Evolutionary conservation across 2,888 invertebrate species (phyloP).

Genomic region (Nomada ruficornis): DNA sequence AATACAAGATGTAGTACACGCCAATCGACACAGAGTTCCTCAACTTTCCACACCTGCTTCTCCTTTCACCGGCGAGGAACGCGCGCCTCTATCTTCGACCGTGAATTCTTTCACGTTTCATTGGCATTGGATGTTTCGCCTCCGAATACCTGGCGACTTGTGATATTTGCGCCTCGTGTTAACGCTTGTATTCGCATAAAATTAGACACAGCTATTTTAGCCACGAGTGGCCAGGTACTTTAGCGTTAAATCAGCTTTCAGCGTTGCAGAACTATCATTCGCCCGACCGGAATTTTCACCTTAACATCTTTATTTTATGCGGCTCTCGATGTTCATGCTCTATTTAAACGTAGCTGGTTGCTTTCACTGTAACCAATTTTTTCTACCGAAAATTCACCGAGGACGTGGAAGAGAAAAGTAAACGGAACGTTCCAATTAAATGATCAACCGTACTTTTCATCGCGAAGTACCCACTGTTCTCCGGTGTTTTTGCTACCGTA

Average conservation of each 20-base stretch:
- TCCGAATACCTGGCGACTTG: constrained; percentile 40
- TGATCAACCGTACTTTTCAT: not conserved
- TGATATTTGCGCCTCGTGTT: constrained; percentile 34
- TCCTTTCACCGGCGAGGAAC: constrained; percentile 45
- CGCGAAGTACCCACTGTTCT: not conserved
- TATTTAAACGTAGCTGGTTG: not conserved
- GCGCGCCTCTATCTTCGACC: constrained; percentile 17
- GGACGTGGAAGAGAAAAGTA: not conserved
- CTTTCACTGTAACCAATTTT: too few relatives aligned
- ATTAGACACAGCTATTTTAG: not conserved
- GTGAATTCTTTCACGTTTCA: constrained; percentile 58
- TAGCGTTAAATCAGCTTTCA: not conserved
- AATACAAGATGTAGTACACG: not conserved
- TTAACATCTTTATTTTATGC: too few relatives aligned
- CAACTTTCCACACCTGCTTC: constrained; percentile 39
- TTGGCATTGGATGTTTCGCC: constrained; percentile 41
- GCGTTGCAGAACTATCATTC: too few relatives aligned
- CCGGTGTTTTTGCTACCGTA: constrained; percentile 9
- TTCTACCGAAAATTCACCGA: not conserved
- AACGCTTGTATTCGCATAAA: constrained; percentile 31
- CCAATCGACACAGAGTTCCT: constrained; percentile 24
- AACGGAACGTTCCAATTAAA: too few relatives aligned
- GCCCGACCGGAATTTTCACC: too few relatives aligned
- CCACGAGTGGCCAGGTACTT: not conserved
- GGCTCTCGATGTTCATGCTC: not conserved